Evolutionary conservation across 2,888 invertebrate species (phyloP).

Genomic region (Athalia circularis): DNA sequence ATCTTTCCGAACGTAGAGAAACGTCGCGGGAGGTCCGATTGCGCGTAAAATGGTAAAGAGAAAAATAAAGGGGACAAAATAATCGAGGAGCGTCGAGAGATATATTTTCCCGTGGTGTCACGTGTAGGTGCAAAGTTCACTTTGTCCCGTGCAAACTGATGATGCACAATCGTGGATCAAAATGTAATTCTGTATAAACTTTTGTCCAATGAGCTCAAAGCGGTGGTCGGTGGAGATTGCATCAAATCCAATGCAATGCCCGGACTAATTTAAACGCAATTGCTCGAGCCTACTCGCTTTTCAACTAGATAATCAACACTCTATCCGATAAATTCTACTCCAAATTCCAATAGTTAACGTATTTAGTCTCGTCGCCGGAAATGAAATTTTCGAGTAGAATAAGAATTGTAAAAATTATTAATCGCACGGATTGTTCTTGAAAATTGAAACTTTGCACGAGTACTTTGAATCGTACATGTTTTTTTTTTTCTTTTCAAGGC

Average conservation of each 20-base stretch:
- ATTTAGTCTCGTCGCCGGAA: too few relatives aligned
- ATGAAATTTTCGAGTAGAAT: too few relatives aligned
- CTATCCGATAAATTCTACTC: constrained; percentile 1
- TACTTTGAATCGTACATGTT: too few relatives aligned
- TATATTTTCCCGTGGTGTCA: constrained; percentile 27
- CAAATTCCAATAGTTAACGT: not conserved
- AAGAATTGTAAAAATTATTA: too few relatives aligned
- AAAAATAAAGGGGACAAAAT: too few relatives aligned
- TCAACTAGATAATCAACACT: not conserved
- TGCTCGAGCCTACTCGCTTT: not conserved
- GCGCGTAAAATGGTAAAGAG: too few relatives aligned
- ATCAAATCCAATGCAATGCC: not conserved
- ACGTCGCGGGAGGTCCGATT: too few relatives aligned
- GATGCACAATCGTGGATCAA: constrained; percentile 33
- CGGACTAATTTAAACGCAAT: constrained; percentile 5
- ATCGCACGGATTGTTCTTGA: too few relatives aligned
- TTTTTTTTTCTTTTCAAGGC: too few relatives aligned
- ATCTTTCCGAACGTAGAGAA: not conserved
- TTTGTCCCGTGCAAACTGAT: constrained; percentile 14
- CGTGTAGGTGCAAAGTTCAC: constrained; percentile 13
- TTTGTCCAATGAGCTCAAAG: not conserved
- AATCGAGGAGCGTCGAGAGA: constrained; percentile 13
- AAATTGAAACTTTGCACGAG: too few relatives aligned
- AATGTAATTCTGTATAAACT: constrained; percentile 34
- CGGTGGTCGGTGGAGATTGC: constrained; percentile 9